Evolutionary conservation across 2,113 vertebrate species (phyloP).

Genomic region (Chaenocephalus aceratus): DNA sequence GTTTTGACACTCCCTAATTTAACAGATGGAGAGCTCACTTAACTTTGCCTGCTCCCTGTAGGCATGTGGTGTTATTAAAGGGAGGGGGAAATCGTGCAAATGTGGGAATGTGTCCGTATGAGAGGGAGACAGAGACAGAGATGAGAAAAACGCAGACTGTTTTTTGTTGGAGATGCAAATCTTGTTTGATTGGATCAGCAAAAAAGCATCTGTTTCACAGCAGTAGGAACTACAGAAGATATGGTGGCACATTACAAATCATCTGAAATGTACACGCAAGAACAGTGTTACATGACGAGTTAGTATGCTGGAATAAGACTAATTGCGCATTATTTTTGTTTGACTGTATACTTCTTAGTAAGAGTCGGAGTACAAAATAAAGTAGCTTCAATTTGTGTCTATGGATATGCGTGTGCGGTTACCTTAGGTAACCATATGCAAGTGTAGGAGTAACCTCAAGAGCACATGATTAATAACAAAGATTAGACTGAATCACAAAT

Average conservation of each 20-base stretch:
- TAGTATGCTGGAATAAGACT: conserved; percentile 32
- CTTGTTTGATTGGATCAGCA: conserved; percentile 58
- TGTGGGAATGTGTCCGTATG: conserved; percentile 34
- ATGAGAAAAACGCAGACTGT: conserved; percentile 23
- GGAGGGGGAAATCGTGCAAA: conserved; percentile 39
- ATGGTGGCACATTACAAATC: conserved; percentile 21
- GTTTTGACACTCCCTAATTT: conserved; percentile 77
- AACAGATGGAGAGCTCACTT: conserved; percentile 76
- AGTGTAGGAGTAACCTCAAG: background rate
- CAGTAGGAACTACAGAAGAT: conserved; percentile 22
- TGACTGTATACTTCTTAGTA: background rate
- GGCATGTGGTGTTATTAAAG: conserved; percentile 64
- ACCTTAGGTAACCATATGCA: background rate
- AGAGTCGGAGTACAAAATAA: background rate
- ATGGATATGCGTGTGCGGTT: background rate
- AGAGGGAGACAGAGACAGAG: conserved; percentile 15
- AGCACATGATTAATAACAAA: conserved; percentile 6
- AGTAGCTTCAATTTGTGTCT: background rate
- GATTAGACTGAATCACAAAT: background rate
- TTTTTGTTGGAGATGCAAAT: conserved; percentile 60
- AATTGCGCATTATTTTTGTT: conserved; percentile 35
- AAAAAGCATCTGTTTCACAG: conserved; percentile 66
- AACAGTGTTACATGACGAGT: conserved; percentile 2
- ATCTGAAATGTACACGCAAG: background rate
- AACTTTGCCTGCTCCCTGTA: conserved; percentile 69